Conservation (phyloP, 2,888 invertebrate species). For the Cistogaster globosa region DNA sequence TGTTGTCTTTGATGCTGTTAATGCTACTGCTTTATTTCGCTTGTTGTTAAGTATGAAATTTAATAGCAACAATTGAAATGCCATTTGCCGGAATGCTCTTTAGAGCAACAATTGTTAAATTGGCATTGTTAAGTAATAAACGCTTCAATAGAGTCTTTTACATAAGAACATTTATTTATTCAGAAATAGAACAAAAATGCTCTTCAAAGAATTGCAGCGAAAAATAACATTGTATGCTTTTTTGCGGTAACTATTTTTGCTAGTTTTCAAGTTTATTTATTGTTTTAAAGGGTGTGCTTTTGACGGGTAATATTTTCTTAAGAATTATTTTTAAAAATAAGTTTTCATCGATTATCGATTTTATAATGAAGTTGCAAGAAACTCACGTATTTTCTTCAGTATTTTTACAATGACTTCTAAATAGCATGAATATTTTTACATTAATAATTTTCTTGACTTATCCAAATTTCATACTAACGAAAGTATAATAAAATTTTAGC, state of each 20-base stretch:
- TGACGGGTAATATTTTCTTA: too few relatives aligned
- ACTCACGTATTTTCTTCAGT: too few relatives aligned
- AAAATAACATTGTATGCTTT: background rate
- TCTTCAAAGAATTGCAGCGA: background rate
- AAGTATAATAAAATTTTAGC: too few relatives aligned
- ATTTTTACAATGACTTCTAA: too few relatives aligned
- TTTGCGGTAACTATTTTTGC: background rate
- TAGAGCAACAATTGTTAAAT: slow-evolving; percentile 58
- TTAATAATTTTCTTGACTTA: too few relatives aligned
- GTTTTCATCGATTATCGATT: too few relatives aligned
- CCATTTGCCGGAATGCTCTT: slow-evolving; percentile 51
- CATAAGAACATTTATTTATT: slow-evolving; percentile 1
- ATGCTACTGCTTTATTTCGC: slow-evolving; percentile 40
- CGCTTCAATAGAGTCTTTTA: slow-evolving; percentile 28
- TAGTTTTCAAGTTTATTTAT: too few relatives aligned
- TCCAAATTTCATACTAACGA: too few relatives aligned
- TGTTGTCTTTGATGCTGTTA: slow-evolving; percentile 1
- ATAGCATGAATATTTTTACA: too few relatives aligned
- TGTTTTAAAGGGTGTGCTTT: too few relatives aligned
- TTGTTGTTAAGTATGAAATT: slow-evolving; percentile 37
- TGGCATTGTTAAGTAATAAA: slow-evolving; percentile 51
- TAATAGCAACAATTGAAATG: slow-evolving; percentile 54
- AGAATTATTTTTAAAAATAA: too few relatives aligned
- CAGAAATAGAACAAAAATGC: background rate
- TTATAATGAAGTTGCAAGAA: too few relatives aligned